These are phyloP conservation scores for Carduelis carduelis DNA, from an alignment of 2,797 vertebrate genomes.

Conservation along the genomic window DNA sequence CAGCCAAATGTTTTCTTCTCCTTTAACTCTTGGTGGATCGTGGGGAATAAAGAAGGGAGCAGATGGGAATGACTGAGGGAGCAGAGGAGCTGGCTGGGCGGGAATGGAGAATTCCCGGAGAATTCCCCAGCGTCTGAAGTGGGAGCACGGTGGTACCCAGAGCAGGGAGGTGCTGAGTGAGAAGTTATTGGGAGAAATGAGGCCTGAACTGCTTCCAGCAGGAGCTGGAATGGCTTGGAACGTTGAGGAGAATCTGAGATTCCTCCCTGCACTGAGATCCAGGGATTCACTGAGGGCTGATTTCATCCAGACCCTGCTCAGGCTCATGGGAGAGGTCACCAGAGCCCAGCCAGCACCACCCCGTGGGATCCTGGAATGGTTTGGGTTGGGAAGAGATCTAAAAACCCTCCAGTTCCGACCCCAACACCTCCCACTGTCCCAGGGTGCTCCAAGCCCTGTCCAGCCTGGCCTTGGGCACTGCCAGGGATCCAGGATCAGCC, in stretches of 20 bases:
- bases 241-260: fast-evolving
- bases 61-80: background rate
- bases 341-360: background rate
- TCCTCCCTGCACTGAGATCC: background rate
- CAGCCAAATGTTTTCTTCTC: slow-evolving; percentile 64
- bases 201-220: background rate
- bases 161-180: slow-evolving; percentile 35
- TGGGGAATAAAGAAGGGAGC: background rate
- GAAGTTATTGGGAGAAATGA: background rate
- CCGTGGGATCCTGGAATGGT: background rate
- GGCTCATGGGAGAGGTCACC: background rate
- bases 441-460: no score
- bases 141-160: background rate
- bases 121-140: background rate
- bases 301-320: background rate
- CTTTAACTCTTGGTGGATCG: slow-evolving; percentile 40
- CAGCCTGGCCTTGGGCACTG: no score
- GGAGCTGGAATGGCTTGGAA: background rate
- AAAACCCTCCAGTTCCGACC: background rate
- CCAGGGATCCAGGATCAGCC: no score
- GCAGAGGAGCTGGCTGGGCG: background rate
- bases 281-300: fast-evolving
- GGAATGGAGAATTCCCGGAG: background rate
- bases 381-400: no score
- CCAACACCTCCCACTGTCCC: no score